phyloP scores from a whole-genome alignment of 2,797 vertebrate genomes.

The Coilia nasus region DNA sequence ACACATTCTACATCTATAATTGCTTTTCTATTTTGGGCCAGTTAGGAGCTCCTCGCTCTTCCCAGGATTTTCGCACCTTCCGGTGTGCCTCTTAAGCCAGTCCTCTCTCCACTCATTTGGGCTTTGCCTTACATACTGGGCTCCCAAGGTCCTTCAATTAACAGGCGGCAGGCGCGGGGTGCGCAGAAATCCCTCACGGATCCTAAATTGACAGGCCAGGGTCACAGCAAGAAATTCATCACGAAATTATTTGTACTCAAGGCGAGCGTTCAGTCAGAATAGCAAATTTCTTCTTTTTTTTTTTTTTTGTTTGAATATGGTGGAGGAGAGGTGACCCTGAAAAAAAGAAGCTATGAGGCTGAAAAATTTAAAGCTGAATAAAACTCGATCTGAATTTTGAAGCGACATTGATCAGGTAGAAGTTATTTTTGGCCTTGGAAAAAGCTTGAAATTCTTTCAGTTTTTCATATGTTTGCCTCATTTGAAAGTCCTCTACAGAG shows the following conservation, averaged over 20 bases:
- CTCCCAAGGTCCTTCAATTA: conserved; percentile 1
- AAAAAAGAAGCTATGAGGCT: neutral
- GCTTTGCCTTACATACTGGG: neutral
- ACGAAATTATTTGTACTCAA: neutral
- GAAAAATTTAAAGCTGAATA: conserved; percentile 26
- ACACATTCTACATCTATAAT: conserved; percentile 63
- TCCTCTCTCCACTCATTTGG: conserved; percentile 31
- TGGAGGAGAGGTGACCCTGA: neutral
- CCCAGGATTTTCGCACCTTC: conserved; percentile 28
- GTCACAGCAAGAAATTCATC: neutral
- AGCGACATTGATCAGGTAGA: conserved; percentile 28
- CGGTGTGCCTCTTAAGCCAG: conserved; percentile 15
- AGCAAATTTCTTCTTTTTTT: neutral
- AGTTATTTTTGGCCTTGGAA: conserved; percentile 3
- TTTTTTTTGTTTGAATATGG: neutral
- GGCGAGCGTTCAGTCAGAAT: neutral
- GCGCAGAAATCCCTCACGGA: neutral
- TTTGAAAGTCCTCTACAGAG: neutral
- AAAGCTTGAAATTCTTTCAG: conserved; percentile 13
- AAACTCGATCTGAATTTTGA: neutral
- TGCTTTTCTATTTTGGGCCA: conserved; percentile 65
- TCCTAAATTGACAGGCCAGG: neutral
- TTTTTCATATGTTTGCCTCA: neutral
- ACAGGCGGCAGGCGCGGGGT: neutral
- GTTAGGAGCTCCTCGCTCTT: conserved; percentile 33